Evolutionary conservation across 37 sponge, comb jelly and placozoan genomes (phyloP).

Genomic region (Crambe crambe): DNA sequence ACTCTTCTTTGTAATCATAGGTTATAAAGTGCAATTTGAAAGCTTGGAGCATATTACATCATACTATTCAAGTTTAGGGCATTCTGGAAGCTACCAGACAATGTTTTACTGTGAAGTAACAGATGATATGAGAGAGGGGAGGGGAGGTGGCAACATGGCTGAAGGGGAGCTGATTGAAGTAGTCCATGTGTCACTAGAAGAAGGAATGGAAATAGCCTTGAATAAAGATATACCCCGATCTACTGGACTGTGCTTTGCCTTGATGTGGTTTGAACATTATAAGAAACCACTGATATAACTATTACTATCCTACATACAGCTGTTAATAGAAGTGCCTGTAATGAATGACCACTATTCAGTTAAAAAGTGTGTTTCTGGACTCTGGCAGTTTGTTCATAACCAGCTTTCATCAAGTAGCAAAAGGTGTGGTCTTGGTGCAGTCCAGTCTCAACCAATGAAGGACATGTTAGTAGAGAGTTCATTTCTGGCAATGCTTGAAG

Average conservation of each 20-base stretch:
- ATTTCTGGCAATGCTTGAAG: conserved; percentile 16
- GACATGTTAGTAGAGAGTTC: conserved; percentile 18
- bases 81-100: conserved; percentile 60
- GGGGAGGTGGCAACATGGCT: conserved; percentile 76
- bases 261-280: conserved; percentile 76
- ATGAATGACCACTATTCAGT: too few species aligned
- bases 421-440: conserved; percentile 30
- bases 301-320: neutral
- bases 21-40: conserved; percentile 78
- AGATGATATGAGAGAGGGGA: conserved; percentile 64
- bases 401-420: conserved; percentile 50
- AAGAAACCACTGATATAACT: conserved; percentile 31
- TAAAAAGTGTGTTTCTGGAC: neutral
- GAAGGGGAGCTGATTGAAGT: conserved; percentile 96
- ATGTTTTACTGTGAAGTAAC: conserved; percentile 90
- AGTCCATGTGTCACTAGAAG: conserved; percentile 70
- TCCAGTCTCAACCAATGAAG: conserved; percentile 31
- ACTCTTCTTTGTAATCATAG: neutral
- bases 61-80: conserved; percentile 71
- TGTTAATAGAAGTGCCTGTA: neutral
- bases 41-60: conserved; percentile 54
- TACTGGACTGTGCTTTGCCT: conserved; percentile 67
- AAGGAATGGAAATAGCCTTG: conserved; percentile 55
- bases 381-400: conserved; percentile 63
- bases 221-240: conserved; percentile 61